Evolutionary conservation across 1,140 invertebrate species (phyloP).

Genomic region (Pygmarrhopalites habei): DNA sequence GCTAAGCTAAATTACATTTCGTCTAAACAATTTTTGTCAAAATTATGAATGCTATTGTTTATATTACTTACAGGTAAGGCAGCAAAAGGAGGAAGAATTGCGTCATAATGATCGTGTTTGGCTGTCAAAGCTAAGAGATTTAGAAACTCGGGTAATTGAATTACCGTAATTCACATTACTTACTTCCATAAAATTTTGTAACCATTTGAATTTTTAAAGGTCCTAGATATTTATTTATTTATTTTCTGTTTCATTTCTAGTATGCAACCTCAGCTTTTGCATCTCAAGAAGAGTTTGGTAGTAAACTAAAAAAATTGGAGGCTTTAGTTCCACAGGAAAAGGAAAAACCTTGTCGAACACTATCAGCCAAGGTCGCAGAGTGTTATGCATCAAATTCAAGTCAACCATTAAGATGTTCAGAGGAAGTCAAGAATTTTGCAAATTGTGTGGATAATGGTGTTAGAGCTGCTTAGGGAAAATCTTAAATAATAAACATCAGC

Average conservation of each 20-base stretch:
- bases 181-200: no score
- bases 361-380: background rate
- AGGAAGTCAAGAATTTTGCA: slow-evolving; percentile 8
- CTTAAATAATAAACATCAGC: background rate
- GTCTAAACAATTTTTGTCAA: no score
- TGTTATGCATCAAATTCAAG: background rate
- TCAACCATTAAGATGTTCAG: slow-evolving; percentile 14
- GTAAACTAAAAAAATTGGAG: background rate
- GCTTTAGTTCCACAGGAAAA: background rate
- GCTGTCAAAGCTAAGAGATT: background rate
- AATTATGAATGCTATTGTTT: no score
- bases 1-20: no score
- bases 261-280: slow-evolving; percentile 6
- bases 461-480: slow-evolving; percentile 1
- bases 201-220: no score
- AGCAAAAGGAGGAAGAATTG: slow-evolving; percentile 5
- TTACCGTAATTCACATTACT: background rate
- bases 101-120: background rate
- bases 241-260: background rate
- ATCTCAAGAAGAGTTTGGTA: slow-evolving; percentile 10
- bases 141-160: background rate
- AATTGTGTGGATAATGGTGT: slow-evolving; percentile 1
- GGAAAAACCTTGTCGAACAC: background rate
- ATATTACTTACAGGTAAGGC: no score
- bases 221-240: no score